phyloP scores from a whole-genome alignment of 2,888 invertebrate genomes.

The Dioctria rufipes region DNA sequence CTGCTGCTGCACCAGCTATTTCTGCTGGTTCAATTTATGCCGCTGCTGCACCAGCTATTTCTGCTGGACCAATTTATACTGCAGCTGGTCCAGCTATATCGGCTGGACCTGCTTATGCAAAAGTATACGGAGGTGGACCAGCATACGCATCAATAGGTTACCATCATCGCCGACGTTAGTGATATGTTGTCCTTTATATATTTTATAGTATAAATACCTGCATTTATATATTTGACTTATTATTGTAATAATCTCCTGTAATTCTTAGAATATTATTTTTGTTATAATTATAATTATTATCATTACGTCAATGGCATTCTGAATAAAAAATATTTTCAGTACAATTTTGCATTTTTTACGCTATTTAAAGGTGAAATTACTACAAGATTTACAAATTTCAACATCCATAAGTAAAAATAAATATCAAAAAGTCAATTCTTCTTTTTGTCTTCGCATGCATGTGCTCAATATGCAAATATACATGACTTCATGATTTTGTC shows the following conservation, averaged over 20 bases:
- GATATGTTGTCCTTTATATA: conserved; percentile 24
- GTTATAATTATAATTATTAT: conserved; percentile 4
- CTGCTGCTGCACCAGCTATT: conserved; percentile 59
- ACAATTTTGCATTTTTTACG: conserved; percentile 62
- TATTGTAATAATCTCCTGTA: conserved; percentile 18
- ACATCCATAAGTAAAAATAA: no score
- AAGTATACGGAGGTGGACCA: not conserved
- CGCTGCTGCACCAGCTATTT: conserved; percentile 48
- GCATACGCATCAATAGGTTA: conserved; percentile 53
- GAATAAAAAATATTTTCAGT: conserved; percentile 71
- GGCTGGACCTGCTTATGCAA: conserved; percentile 54
- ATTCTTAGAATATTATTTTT: conserved; percentile 22
- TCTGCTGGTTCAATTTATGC: conserved; percentile 70
- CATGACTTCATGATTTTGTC: no score
- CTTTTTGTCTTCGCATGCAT: no score
- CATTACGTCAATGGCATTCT: conserved; percentile 64
- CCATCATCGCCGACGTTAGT: conserved; percentile 51
- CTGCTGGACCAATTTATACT: conserved; percentile 61
- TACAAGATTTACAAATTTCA: no score
- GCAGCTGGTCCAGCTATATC: conserved; percentile 62
- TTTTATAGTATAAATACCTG: not conserved
- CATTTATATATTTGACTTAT: not conserved
- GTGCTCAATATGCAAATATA: no score
- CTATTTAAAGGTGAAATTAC: no score
- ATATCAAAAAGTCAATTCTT: no score